These are phyloP conservation scores for Zaprionus africanus DNA, from an alignment of 1,140 invertebrate species.

Conservation along the genomic window DNA sequence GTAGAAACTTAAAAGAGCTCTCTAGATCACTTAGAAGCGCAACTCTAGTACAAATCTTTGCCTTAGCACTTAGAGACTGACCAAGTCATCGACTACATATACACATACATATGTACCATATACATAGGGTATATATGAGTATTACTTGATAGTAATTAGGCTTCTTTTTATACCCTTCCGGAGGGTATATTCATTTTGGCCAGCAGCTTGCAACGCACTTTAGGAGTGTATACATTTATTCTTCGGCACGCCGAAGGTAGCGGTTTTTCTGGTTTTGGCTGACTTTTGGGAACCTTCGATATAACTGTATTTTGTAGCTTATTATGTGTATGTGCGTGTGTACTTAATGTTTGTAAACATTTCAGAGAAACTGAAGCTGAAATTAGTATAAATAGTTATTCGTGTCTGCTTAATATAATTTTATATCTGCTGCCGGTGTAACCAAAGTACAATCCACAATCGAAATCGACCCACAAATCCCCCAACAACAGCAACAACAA, in stretches of 20 bases:
- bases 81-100: slow-evolving; percentile 1
- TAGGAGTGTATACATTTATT: too few species aligned
- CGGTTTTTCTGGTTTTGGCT: background rate
- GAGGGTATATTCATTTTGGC: too few species aligned
- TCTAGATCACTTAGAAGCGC: background rate
- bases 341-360: slow-evolving; percentile 18
- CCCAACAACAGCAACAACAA: slow-evolving; percentile 14
- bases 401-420: slow-evolving; percentile 2
- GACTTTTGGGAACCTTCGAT: slow-evolving; percentile 23
- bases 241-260: too few species aligned
- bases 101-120: background rate
- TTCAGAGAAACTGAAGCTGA: background rate
- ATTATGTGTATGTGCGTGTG: slow-evolving; percentile 5
- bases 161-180: background rate
- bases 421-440: slow-evolving; percentile 54
- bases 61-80: background rate
- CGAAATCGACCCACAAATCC: slow-evolving; percentile 11
- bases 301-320: slow-evolving; percentile 23
- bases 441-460: slow-evolving; percentile 61
- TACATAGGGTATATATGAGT: slow-evolving; percentile 21
- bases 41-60: slow-evolving; percentile 1
- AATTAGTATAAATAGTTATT: background rate
- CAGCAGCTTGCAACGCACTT: too few species aligned
- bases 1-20: background rate
- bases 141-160: slow-evolving; percentile 13